These are phyloP conservation scores for Dallia pectoralis DNA, from an alignment of 2,797 vertebrate species.

Conservation along the genomic window DNA sequence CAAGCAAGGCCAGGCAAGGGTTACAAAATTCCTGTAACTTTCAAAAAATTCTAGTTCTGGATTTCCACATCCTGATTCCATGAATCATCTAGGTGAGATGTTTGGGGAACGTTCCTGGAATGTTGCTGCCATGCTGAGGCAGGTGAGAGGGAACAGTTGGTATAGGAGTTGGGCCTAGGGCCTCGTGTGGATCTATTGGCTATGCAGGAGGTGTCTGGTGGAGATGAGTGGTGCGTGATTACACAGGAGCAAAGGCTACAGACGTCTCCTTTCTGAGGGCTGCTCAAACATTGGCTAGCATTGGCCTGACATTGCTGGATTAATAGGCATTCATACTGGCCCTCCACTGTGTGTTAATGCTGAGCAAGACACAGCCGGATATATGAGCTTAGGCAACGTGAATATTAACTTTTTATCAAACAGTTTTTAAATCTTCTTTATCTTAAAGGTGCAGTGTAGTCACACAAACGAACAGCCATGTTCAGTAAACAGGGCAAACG, in stretches of 20 bases:
- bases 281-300: neutral
- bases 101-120: neutral
- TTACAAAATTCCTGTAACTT: too few species aligned
- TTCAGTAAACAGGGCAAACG: slow-evolving; percentile 75
- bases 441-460: neutral
- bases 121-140: slow-evolving; percentile 9
- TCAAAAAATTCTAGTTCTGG: neutral
- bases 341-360: neutral
- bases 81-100: neutral
- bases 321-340: neutral
- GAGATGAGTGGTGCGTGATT: slow-evolving; percentile 44
- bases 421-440: neutral
- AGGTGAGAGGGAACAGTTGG: slow-evolving; percentile 1
- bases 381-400: neutral
- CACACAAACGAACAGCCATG: slow-evolving; percentile 12
- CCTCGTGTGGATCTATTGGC: slow-evolving; percentile 37
- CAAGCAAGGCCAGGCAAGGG: neutral
- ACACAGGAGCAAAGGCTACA: slow-evolving; percentile 54
- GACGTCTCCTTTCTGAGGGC: slow-evolving; percentile 15
- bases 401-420: neutral
- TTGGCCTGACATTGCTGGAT: neutral
- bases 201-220: slow-evolving; percentile 32
- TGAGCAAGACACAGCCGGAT: neutral
- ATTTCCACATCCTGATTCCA: neutral
- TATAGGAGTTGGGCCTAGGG: slow-evolving; percentile 27